A percentile compares a stretch with the other conserved stretches of the same genome.
Conservation (phyloP, 1,140 invertebrate genomes). For the Hestina assimilis region DNA sequence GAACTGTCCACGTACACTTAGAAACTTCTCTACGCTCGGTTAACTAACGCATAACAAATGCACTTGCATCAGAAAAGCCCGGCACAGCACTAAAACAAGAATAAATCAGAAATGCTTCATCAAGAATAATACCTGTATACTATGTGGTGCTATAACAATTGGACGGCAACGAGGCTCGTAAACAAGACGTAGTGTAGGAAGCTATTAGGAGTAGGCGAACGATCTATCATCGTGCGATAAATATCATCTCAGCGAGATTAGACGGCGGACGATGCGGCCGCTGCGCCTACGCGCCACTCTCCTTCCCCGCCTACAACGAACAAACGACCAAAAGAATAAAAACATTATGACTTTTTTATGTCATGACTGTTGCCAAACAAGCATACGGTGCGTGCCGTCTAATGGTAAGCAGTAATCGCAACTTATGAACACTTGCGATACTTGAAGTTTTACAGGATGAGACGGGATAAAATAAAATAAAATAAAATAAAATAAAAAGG, state of each 20-base stretch:
- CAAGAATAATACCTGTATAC: constrained; percentile 15
- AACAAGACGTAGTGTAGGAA: constrained; percentile 29
- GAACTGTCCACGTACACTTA: not conserved
- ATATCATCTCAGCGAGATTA: constrained; percentile 51
- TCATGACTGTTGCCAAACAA: too few relatives aligned
- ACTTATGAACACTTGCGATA: too few relatives aligned
- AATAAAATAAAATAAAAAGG: too few relatives aligned
- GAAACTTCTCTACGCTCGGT: not conserved
- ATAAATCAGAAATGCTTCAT: constrained; percentile 17
- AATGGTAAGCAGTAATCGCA: too few relatives aligned
- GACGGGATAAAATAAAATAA: too few relatives aligned
- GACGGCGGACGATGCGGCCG: constrained; percentile 36
- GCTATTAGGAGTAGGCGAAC: constrained; percentile 36
- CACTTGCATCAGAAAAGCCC: too few relatives aligned
- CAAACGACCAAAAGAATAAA: constrained; percentile 15
- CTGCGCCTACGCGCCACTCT: constrained; percentile 35
- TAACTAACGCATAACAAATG: not conserved
- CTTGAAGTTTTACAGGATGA: too few relatives aligned
- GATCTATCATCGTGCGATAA: constrained; percentile 62
- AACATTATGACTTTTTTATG: constrained; percentile 11
- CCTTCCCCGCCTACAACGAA: constrained; percentile 28
- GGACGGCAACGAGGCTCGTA: constrained; percentile 21
- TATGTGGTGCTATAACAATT: constrained; percentile 15
- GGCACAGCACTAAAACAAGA: not conserved
- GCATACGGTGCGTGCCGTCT: not conserved